Conservation (phyloP, 1,140 invertebrate genomes). For the Tenebrio molitor region DNA sequence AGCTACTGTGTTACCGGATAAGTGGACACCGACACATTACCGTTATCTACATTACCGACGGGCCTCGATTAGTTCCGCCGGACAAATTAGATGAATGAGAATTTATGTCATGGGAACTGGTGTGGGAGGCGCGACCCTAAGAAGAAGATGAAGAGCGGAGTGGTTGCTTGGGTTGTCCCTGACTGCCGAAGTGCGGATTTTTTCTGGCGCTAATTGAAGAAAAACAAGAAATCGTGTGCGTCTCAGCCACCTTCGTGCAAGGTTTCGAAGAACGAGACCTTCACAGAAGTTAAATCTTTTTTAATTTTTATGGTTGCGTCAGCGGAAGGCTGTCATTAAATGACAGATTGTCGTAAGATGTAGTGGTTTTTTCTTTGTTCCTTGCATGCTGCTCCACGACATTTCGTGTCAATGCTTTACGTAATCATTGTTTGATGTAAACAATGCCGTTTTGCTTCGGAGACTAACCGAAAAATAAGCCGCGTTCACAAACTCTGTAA, state of each 20-base stretch:
- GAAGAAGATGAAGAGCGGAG: too few species aligned
- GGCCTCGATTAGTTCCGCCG: conserved; percentile 33
- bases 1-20: too few species aligned
- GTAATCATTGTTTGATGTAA: conserved; percentile 53
- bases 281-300: conserved; percentile 53
- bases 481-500: conserved; percentile 1
- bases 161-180: too few species aligned
- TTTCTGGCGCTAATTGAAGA: background rate
- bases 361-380: conserved; percentile 54
- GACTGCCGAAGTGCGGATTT: background rate
- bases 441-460: conserved; percentile 51
- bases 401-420: conserved; percentile 56
- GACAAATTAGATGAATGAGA: conserved; percentile 34
- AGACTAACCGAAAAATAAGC: conserved; percentile 41
- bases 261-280: conserved; percentile 48
- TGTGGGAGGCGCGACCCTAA: background rate
- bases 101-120: conserved; percentile 36
- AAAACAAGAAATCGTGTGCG: conserved; percentile 9
- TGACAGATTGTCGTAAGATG: conserved; percentile 55
- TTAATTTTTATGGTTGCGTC: conserved; percentile 55
- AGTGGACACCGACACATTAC: conserved; percentile 1
- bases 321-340: conserved; percentile 56
- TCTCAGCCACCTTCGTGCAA: conserved; percentile 14
- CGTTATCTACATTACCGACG: conserved; percentile 33
- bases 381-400: conserved; percentile 49